Evolutionary conservation across 2,797 vertebrate genomes (phyloP).

Genomic region (Oreonectes daqikongensis): DNA sequence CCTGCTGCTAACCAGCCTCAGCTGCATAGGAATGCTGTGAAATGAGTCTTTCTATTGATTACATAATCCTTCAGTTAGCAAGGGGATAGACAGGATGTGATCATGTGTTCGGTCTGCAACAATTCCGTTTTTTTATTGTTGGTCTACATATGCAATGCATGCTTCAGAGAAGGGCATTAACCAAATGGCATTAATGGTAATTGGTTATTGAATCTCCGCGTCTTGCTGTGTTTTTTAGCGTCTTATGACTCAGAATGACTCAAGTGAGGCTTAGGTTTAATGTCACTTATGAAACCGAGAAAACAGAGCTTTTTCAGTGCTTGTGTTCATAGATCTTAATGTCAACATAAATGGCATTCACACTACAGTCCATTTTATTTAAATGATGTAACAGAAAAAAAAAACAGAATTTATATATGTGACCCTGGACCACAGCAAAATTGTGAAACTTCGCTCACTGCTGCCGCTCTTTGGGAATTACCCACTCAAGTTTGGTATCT

Average conservation of each 20-base stretch:
- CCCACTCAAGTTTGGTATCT: no score
- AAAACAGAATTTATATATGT: no score
- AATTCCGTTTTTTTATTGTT: background rate
- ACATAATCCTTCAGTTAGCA: background rate
- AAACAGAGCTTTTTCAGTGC: no score
- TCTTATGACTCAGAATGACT: background rate
- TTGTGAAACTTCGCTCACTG: no score
- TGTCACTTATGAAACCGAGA: background rate
- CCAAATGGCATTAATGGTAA: background rate
- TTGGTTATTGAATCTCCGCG: background rate
- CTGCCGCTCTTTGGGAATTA: no score
- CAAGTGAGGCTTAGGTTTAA: background rate
- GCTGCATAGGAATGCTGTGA: background rate
- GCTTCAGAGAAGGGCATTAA: background rate
- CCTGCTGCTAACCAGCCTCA: conserved; percentile 26
- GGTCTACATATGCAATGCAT: background rate
- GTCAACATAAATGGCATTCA: background rate
- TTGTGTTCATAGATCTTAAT: background rate
- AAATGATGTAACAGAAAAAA: no score
- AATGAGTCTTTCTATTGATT: background rate
- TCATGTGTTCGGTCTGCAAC: background rate
- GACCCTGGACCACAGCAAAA: no score
- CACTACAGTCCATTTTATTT: background rate
- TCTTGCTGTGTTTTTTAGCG: background rate
- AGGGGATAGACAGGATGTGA: background rate